phyloP scores from a whole-genome alignment of 1,140 invertebrate genomes.

The Asobara japonica region DNA sequence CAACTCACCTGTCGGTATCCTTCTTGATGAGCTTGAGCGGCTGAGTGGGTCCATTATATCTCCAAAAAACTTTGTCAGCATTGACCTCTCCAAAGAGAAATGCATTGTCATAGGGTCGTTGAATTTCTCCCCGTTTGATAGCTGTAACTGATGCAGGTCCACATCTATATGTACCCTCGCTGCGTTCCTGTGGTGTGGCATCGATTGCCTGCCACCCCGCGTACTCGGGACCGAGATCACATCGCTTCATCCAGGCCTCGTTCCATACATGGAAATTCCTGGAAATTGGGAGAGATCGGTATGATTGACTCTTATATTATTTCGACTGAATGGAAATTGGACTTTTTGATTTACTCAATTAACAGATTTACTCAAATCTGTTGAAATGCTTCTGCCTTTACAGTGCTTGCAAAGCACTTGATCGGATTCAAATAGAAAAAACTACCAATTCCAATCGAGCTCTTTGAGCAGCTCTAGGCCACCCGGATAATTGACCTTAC shows the following conservation, averaged over 20 bases:
- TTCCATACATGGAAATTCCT: conserved; percentile 97
- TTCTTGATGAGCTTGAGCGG: conserved; percentile 83
- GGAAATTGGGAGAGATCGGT: background rate
- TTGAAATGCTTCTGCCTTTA: too few relatives aligned
- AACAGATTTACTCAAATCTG: too few relatives aligned
- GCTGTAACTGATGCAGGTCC: conserved; percentile 85
- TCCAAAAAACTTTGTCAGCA: conserved; percentile 88
- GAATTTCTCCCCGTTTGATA: conserved; percentile 83
- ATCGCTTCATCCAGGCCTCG: conserved; percentile 91
- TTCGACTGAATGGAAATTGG: conserved; percentile 7
- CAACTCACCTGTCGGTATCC: conserved; percentile 74
- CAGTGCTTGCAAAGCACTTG: too few relatives aligned
- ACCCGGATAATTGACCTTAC: too few relatives aligned
- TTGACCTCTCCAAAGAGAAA: conserved; percentile 91
- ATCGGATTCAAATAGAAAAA: too few relatives aligned
- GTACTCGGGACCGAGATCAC: conserved; percentile 77
- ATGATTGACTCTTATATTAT: background rate
- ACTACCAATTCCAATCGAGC: too few relatives aligned
- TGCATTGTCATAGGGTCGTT: conserved; percentile 81
- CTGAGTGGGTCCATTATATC: conserved; percentile 81
- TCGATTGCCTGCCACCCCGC: conserved; percentile 94
- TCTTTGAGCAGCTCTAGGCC: conserved; percentile 36
- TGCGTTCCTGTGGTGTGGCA: conserved; percentile 90
- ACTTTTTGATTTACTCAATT: too few relatives aligned
- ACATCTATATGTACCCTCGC: conserved; percentile 81